phyloP scores from a whole-genome alignment of 2,113 vertebrate species.

The Elanoides forficatus region DNA sequence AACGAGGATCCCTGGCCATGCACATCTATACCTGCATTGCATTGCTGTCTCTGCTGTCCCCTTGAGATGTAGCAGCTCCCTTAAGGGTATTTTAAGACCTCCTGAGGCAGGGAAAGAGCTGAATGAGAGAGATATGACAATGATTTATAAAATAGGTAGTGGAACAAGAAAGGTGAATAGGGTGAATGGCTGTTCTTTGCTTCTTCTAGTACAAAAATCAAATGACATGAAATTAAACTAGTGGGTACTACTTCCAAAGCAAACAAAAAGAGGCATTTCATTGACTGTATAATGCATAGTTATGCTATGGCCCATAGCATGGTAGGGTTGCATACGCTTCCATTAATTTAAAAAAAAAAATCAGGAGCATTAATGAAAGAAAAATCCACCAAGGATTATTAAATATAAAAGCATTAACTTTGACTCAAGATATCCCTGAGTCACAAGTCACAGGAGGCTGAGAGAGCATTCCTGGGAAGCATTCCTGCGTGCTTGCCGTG shows the following conservation, averaged over 20 bases:
- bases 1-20: neutral
- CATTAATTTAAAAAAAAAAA: neutral
- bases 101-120: neutral
- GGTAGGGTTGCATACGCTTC: neutral
- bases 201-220: neutral
- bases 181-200: neutral
- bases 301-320: neutral
- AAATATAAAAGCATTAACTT: neutral
- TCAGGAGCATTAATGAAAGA: neutral
- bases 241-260: neutral
- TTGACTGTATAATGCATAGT: neutral
- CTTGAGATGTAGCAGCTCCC: neutral
- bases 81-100: neutral
- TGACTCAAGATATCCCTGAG: neutral
- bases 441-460: neutral
- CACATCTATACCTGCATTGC: neutral
- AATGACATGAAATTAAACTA: neutral
- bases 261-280: neutral
- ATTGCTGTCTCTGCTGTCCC: neutral
- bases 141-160: neutral
- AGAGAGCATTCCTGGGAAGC: neutral
- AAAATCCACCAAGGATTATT: neutral
- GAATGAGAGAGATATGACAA: neutral
- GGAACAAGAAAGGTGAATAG: neutral
- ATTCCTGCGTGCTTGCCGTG: neutral